Evolutionary conservation across 2,113 vertebrate genomes (phyloP).

Genomic region (Thamnophis sirtalis): DNA sequence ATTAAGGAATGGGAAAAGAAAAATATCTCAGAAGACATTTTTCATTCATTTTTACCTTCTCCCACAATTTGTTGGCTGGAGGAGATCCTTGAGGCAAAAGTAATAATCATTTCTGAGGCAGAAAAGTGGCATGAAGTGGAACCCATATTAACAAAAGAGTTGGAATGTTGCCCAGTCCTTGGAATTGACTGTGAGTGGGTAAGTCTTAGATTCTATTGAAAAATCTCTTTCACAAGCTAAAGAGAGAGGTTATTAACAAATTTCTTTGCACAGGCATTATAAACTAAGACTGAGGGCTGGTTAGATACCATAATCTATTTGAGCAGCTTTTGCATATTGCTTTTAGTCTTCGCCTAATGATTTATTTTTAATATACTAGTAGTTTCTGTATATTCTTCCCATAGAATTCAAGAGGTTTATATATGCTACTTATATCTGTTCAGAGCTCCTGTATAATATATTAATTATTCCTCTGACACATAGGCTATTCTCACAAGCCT

Average conservation of each 20-base stretch:
- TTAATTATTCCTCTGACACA: background rate
- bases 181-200: conserved; percentile 99
- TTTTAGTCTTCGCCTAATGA: background rate
- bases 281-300: background rate
- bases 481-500: background rate
- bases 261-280: background rate
- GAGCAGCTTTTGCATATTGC: background rate
- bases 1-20: conserved; percentile 42
- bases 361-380: background rate
- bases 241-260: background rate
- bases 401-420: background rate
- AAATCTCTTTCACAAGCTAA: rapidly evolving
- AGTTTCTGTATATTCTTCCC: background rate
- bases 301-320: background rate
- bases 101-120: conserved; percentile 77
- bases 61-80: conserved; percentile 60
- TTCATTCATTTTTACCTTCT: conserved; percentile 27
- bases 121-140: conserved; percentile 82
- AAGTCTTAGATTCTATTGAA: conserved; percentile 62
- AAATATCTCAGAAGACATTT: conserved; percentile 47
- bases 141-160: conserved; percentile 77
- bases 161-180: conserved; percentile 82
- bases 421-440: background rate
- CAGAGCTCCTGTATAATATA: background rate
- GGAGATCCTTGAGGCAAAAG: conserved; percentile 70